Evolutionary conservation across 2,113 vertebrate genomes (phyloP).

Genomic region (Embiotoca jacksoni): DNA sequence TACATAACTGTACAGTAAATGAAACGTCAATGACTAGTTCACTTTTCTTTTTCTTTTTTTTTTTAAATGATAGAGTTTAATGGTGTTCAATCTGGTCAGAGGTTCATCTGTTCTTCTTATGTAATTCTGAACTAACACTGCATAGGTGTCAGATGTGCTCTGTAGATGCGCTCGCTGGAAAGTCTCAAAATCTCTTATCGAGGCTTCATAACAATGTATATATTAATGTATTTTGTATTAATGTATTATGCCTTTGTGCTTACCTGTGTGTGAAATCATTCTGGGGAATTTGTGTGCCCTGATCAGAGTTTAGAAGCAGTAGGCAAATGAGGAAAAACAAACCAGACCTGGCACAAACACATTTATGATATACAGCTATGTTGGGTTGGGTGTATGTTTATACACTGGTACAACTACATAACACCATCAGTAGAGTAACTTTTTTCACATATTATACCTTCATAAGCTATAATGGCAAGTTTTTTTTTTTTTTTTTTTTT

Average conservation of each 20-base stretch:
- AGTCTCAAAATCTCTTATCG: neutral
- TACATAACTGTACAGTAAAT: neutral
- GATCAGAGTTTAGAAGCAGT: neutral
- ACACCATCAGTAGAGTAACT: neutral
- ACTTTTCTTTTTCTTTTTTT: neutral
- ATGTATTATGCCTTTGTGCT: neutral
- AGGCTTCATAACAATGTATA: neutral
- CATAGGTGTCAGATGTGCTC: neutral
- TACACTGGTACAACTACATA: neutral
- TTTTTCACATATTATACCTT: neutral
- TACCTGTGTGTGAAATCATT: neutral
- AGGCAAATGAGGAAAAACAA: neutral
- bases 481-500: no score
- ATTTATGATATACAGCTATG: no score
- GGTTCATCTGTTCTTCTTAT: neutral
- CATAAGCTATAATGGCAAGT: neutral
- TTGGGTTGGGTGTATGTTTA: no score
- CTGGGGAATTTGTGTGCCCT: neutral
- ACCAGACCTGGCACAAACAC: neutral
- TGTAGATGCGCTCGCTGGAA: neutral
- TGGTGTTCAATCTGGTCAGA: neutral
- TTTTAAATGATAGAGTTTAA: neutral
- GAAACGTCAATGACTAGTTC: neutral
- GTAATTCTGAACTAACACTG: neutral
- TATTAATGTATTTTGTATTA: neutral